Conservation (phyloP, 2,113 vertebrate genomes). For the Suricata suricatta region DNA sequence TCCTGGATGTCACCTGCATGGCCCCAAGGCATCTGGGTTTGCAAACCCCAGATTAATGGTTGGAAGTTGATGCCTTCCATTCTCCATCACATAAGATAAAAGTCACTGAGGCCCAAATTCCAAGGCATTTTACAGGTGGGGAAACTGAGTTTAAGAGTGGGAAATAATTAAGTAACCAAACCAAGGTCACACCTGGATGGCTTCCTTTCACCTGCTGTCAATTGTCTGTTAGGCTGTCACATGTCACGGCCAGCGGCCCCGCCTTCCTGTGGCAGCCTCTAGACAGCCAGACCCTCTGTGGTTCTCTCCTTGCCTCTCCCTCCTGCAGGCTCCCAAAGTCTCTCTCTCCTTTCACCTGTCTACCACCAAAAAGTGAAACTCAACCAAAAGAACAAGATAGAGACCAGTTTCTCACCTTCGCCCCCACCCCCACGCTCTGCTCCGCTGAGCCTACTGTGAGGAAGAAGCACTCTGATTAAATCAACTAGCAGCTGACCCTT, state of each 20-base stretch:
- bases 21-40: neutral
- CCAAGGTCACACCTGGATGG: neutral
- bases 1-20: neutral
- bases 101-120: neutral
- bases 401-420: neutral
- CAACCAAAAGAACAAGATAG: no score
- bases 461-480: neutral
- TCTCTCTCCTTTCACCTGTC: neutral
- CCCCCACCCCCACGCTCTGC: accelerated
- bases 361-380: neutral
- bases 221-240: accelerated
- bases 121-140: neutral
- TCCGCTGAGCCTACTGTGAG: neutral
- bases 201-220: neutral
- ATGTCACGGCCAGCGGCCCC: accelerated
- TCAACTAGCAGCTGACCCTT: accelerated
- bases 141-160: neutral
- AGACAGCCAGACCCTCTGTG: no score
- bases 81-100: neutral
- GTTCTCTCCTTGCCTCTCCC: neutral
- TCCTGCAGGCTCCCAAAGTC: neutral
- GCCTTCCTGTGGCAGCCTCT: neutral
- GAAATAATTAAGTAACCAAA: neutral
- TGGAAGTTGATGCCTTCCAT: neutral
- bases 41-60: neutral